Conservation (phyloP, 1,140 invertebrate genomes). For the Holotrichia oblita region DNA sequence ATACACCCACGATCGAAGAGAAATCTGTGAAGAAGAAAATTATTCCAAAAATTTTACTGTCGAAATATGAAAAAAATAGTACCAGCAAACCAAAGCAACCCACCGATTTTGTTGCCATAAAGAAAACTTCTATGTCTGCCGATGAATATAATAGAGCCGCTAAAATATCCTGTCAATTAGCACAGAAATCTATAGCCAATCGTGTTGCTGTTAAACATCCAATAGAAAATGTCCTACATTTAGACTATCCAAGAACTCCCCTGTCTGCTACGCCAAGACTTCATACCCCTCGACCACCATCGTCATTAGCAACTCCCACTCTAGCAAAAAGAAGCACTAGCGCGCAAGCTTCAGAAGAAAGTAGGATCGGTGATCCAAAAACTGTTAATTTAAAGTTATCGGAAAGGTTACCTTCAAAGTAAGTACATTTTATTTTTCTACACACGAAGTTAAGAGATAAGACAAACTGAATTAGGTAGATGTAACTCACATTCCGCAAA, state of each 20-base stretch:
- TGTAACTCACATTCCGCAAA: no score
- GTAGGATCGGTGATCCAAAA: slow-evolving; percentile 4
- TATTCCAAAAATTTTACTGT: slow-evolving; percentile 32
- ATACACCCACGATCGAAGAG: neutral
- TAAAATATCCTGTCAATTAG: neutral
- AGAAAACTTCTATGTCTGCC: neutral
- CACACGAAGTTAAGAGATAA: no score
- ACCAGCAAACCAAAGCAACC: slow-evolving; percentile 16
- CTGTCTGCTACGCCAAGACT: neutral
- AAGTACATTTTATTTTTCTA: no score
- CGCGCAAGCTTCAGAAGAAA: neutral
- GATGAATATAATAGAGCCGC: slow-evolving; percentile 22
- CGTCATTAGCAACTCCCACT: neutral
- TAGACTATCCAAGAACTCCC: neutral
- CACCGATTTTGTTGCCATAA: slow-evolving; percentile 4
- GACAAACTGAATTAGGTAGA: no score
- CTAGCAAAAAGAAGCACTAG: neutral
- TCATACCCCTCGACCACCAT: neutral
- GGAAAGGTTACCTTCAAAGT: slow-evolving; percentile 1
- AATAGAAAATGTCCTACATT: neutral
- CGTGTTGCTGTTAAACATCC: neutral
- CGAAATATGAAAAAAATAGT: slow-evolving; percentile 6
- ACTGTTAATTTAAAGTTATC: neutral
- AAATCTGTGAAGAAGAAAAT: slow-evolving; percentile 30
- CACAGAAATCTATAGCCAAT: neutral